Percentiles rank a stretch among this genome's conserved stretches.
Evolutionary conservation across 2,797 vertebrate species (phyloP).

Genomic region (Lates japonicus): DNA sequence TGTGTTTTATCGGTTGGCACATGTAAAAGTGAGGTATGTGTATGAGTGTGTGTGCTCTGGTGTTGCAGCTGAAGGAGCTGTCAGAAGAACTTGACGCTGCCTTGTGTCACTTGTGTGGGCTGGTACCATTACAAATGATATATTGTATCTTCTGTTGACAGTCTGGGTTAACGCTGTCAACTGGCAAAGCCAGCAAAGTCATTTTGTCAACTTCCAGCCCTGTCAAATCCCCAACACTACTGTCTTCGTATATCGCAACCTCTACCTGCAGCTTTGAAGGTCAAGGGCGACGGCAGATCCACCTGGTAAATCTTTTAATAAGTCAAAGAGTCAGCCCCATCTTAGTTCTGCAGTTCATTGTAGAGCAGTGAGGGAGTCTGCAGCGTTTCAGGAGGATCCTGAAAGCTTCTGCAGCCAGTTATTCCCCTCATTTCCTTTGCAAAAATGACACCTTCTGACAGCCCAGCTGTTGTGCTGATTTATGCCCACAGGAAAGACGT

Average conservation of each 20-base stretch:
- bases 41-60: slow-evolving; percentile 37
- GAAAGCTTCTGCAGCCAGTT: slow-evolving; percentile 55
- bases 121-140: slow-evolving; percentile 76
- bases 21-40: slow-evolving; percentile 4
- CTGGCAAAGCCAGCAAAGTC: slow-evolving; percentile 61
- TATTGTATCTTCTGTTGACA: slow-evolving; percentile 68
- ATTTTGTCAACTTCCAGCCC: slow-evolving; percentile 58
- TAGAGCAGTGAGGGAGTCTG: slow-evolving; percentile 53
- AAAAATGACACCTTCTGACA: slow-evolving; percentile 70
- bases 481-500: slow-evolving; percentile 53
- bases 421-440: slow-evolving; percentile 41
- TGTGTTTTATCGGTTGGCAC: slow-evolving; percentile 14
- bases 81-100: slow-evolving; percentile 61
- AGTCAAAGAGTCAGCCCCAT: slow-evolving; percentile 59
- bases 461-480: slow-evolving; percentile 72
- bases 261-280: slow-evolving; percentile 56
- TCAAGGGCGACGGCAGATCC: slow-evolving; percentile 59
- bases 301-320: slow-evolving; percentile 76
- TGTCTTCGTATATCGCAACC: slow-evolving; percentile 28
- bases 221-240: slow-evolving; percentile 38
- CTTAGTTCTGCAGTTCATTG: slow-evolving; percentile 71
- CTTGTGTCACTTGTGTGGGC: slow-evolving; percentile 67
- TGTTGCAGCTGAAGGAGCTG: slow-evolving; percentile 60
- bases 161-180: slow-evolving; percentile 66
- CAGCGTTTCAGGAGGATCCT: slow-evolving; percentile 55